Percentiles rank a stretch among this genome's conserved stretches.
phyloP scores from a whole-genome alignment of 1,140 invertebrate genomes.

The Pristionchus pacificus region DNA sequence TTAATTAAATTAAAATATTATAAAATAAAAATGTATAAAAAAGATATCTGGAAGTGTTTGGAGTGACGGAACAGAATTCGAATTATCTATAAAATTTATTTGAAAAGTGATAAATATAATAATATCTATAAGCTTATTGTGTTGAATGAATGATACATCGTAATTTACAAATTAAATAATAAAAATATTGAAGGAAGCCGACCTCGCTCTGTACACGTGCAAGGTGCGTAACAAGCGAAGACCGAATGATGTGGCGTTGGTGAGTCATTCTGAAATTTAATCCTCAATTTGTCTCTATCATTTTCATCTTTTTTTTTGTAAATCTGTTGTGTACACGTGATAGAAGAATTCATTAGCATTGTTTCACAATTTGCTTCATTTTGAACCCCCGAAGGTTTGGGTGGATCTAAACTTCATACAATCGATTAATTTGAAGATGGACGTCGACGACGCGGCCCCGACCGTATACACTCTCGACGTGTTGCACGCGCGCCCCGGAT shows the following conservation, averaged over 20 bases:
- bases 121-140: conserved; percentile 46
- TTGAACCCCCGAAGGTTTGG: too few species aligned
- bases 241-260: conserved; percentile 4
- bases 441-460: conserved; percentile 32
- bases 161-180: too few species aligned
- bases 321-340: too few species aligned
- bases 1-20: too few species aligned
- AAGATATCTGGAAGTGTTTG: conserved; percentile 1
- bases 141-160: too few species aligned
- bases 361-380: too few species aligned
- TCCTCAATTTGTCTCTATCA: neutral
- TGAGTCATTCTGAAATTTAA: neutral
- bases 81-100: conserved; percentile 11
- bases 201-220: conserved; percentile 24
- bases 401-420: too few species aligned
- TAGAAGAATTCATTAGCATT: too few species aligned
- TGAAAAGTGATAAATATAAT: conserved; percentile 39
- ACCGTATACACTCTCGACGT: conserved; percentile 23
- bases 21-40: too few species aligned
- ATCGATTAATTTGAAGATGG: conserved; percentile 4
- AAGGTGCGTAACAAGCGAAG: conserved; percentile 22
- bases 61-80: conserved; percentile 23
- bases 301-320: neutral
- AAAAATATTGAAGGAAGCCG: conserved; percentile 19
- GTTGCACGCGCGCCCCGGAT: conserved; percentile 7